A percentile compares a stretch with the other conserved stretches of the same genome.
phyloP scores from a whole-genome alignment of 2,888 invertebrate genomes.

The Stegana nigrithorax region DNA sequence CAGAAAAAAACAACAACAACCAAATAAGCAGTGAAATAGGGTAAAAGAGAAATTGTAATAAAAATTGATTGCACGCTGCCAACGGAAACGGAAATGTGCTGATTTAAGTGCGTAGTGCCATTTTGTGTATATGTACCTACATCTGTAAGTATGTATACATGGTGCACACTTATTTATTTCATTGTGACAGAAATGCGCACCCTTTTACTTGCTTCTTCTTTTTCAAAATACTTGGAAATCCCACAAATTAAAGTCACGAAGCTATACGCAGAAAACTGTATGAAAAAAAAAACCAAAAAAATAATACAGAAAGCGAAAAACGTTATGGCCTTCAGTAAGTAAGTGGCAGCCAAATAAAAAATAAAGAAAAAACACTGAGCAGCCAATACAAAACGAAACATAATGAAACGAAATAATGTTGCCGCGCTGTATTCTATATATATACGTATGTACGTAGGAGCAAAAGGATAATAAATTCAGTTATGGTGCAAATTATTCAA shows the following conservation, averaged over 20 bases:
- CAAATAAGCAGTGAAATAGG: not conserved
- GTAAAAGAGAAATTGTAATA: not conserved
- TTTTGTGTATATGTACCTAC: not conserved
- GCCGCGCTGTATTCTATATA: no score
- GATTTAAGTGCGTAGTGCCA: not conserved
- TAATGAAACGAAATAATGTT: not conserved
- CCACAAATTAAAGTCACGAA: constrained; percentile 1
- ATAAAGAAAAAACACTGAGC: not conserved
- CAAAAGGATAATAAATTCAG: constrained; percentile 44
- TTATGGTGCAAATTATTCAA: constrained; percentile 54
- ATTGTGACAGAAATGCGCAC: no score
- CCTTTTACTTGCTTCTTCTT: no score
- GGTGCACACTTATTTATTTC: no score
- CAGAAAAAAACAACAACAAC: constrained; percentile 28
- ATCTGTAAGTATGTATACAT: no score
- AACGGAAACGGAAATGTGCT: not conserved
- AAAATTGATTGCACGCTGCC: constrained; percentile 9
- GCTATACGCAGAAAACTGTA: not conserved
- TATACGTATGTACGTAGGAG: not conserved
- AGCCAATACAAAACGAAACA: no score
- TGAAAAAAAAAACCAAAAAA: not conserved
- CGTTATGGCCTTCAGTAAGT: not conserved
- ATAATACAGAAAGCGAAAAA: not conserved
- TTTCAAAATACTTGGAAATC: no score
- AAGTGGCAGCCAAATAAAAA: not conserved